A percentile compares a stretch with the other conserved stretches of the same genome.
Evolutionary conservation across 2,113 vertebrate species (phyloP).

Genomic region (Istiophorus platypterus): DNA sequence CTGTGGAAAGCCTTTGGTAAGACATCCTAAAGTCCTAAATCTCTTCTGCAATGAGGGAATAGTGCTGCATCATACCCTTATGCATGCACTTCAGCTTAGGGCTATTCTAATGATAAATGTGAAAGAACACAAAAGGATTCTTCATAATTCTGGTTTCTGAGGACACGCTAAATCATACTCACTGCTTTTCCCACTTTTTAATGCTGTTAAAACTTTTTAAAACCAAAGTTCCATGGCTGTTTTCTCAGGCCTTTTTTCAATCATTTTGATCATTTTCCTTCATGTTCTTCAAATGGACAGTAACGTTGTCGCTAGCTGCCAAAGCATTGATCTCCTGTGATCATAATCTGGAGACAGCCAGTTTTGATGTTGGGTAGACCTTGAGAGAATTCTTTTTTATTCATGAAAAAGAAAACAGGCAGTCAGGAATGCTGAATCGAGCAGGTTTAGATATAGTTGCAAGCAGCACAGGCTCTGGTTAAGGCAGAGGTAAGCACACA

Average conservation of each 20-base stretch:
- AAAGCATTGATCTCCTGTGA: conserved; percentile 75
- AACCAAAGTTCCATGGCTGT: conserved; percentile 43
- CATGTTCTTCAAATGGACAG: conserved; percentile 64
- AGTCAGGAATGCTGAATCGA: conserved; percentile 53
- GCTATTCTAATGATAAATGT: conserved; percentile 57
- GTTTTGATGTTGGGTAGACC: conserved; percentile 75
- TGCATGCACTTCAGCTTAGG: conserved; percentile 30
- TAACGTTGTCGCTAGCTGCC: conserved; percentile 47
- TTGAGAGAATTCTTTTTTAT: conserved; percentile 66
- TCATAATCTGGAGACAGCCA: conserved; percentile 60
- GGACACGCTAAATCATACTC: not conserved
- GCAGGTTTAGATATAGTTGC: conserved; percentile 3
- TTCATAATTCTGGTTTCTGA: conserved; percentile 46
- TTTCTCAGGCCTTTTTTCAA: conserved; percentile 32
- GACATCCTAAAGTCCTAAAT: conserved; percentile 40
- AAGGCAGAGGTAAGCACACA: not conserved
- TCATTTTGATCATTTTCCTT: conserved; percentile 63
- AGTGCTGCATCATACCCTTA: conserved; percentile 18
- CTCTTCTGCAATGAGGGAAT: conserved; percentile 39
- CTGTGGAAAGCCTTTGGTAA: conserved; percentile 47
- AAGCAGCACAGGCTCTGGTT: not conserved
- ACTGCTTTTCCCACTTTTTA: conserved; percentile 21
- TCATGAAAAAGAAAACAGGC: conserved; percentile 68
- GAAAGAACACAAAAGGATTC: conserved; percentile 37
- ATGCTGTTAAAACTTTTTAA: conserved; percentile 54